A percentile compares a stretch with the other conserved stretches of the same genome.
Evolutionary conservation across 2,113 vertebrate species (phyloP).

Genomic region (Collichthys lucidus): DNA sequence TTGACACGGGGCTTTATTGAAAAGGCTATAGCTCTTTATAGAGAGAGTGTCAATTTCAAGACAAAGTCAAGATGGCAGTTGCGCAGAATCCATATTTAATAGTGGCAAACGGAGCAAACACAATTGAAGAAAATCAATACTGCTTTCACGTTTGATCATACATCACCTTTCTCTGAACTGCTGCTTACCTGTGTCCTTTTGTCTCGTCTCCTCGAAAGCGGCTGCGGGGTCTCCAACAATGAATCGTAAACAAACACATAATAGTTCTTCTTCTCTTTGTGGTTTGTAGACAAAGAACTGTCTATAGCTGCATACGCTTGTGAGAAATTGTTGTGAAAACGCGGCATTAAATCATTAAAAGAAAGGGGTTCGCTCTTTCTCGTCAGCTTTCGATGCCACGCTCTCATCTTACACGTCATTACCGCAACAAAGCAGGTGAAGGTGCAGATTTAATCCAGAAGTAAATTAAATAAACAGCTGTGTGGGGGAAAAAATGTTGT

Average conservation of each 20-base stretch:
- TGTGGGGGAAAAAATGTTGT: background rate
- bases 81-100: conserved; percentile 83
- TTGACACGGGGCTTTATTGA: conserved; percentile 74
- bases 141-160: conserved; percentile 81
- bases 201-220: conserved; percentile 60
- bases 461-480: background rate
- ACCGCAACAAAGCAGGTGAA: conserved; percentile 6
- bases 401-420: background rate
- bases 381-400: background rate
- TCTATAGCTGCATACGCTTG: conserved; percentile 14
- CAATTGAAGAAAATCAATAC: conserved; percentile 83
- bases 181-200: conserved; percentile 71
- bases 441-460: background rate
- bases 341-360: conserved; percentile 40
- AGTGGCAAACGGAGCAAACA: conserved; percentile 82
- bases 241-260: conserved; percentile 56
- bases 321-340: conserved; percentile 25
- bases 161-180: conserved; percentile 73
- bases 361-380: conserved; percentile 1
- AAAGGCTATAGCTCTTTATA: conserved; percentile 77
- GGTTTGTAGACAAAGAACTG: conserved; percentile 34
- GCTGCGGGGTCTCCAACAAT: conserved; percentile 25
- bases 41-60: conserved; percentile 80
- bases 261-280: conserved; percentile 29
- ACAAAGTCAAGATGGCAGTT: conserved; percentile 77